Evolutionary conservation across 2,888 invertebrate genomes (phyloP).

Genomic region (Nemapogon koenigi): DNA sequence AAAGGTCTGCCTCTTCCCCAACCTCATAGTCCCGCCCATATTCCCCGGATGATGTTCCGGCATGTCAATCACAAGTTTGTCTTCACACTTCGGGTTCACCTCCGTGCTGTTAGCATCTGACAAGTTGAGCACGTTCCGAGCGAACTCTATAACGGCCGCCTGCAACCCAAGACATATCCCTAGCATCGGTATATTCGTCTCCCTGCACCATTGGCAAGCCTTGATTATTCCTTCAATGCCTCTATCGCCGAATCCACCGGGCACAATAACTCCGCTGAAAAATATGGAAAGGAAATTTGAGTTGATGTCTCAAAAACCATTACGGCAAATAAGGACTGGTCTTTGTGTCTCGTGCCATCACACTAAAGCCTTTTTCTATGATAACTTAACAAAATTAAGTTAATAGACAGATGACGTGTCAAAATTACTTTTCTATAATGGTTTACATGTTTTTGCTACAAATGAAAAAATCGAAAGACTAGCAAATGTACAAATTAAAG

Average conservation of each 20-base stretch:
- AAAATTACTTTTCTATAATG: too few species aligned
- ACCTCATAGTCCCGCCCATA: constrained; percentile 97
- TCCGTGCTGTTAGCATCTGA: constrained; percentile 84
- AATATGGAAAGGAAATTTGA: too few species aligned
- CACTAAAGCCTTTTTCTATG: too few species aligned
- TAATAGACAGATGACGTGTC: too few species aligned
- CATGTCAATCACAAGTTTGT: constrained; percentile 96
- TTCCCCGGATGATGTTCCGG: constrained; percentile 95
- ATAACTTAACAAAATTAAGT: too few species aligned
- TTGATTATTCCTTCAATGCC: constrained; percentile 96
- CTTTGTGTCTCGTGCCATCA: too few species aligned
- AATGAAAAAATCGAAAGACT: too few species aligned
- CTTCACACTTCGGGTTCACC: constrained; percentile 72
- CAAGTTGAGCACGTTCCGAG: constrained; percentile 76
- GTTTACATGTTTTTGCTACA: too few species aligned
- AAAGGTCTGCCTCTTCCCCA: constrained; percentile 90
- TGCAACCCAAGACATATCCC: constrained; percentile 99
- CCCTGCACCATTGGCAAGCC: constrained; percentile 92
- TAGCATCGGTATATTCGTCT: constrained; percentile 87
- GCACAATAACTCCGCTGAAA: constrained; percentile 89
- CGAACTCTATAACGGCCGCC: constrained; percentile 94
- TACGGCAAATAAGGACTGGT: too few species aligned
- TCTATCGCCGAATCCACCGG: constrained; percentile 96
- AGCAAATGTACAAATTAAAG: too few species aligned
- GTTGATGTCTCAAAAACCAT: too few species aligned